Percentiles rank a stretch among this genome's conserved stretches.
These are phyloP conservation scores for Fistularia tabacaria DNA, from an alignment of 2,797 vertebrate genomes.

Conservation along the genomic window DNA sequence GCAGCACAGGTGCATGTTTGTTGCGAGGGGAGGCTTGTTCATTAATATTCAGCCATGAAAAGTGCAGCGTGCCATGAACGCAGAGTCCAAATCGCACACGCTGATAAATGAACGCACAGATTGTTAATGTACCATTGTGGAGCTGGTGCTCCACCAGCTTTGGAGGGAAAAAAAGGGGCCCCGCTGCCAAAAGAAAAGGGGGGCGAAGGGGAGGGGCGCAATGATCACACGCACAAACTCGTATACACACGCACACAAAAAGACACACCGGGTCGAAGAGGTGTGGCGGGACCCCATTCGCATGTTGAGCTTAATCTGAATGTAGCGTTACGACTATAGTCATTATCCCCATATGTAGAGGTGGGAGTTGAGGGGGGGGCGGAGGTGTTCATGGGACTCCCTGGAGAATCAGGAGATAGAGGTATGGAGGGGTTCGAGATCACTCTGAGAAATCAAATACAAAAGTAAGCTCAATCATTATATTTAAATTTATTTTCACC, in stretches of 20 bases:
- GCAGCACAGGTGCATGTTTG: constrained; percentile 99
- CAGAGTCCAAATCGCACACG: constrained; percentile 92
- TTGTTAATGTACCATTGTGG: constrained; percentile 97
- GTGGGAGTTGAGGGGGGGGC: constrained; percentile 39
- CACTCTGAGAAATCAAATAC: too few relatives aligned
- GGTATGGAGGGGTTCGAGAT: too few relatives aligned
- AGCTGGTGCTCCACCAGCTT: constrained; percentile 78
- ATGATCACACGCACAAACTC: background rate
- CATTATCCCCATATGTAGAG: constrained; percentile 45
- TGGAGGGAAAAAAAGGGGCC: constrained; percentile 48
- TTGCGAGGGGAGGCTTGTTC: constrained; percentile 99
- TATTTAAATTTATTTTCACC: too few relatives aligned
- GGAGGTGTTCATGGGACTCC: too few relatives aligned
- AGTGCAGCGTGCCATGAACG: constrained; percentile 99
- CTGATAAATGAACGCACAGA: constrained; percentile 99
- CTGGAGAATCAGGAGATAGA: too few relatives aligned
- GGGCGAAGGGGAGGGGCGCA: background rate
- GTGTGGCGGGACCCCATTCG: constrained; percentile 74
- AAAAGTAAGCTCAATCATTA: too few relatives aligned
- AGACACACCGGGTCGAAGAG: constrained; percentile 72
- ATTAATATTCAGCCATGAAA: constrained; percentile 99
- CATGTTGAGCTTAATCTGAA: constrained; percentile 66
- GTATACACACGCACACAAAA: constrained; percentile 23
- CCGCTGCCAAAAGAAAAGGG: constrained; percentile 80
- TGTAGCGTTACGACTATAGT: constrained; percentile 51